Conservation (phyloP, 2,113 vertebrate species). For the Mobula hypostoma region DNA sequence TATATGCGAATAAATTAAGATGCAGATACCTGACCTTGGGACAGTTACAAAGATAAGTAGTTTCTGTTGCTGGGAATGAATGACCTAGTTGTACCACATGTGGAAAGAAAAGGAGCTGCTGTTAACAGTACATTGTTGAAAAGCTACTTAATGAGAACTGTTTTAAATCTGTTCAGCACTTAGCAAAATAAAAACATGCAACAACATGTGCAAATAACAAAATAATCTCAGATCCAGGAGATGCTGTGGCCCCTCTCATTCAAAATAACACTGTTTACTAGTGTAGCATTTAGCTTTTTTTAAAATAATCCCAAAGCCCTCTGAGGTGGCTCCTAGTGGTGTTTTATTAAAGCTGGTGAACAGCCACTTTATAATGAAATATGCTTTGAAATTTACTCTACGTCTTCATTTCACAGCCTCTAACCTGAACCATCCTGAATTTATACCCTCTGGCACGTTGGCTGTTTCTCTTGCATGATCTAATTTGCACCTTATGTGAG, state of each 20-base stretch:
- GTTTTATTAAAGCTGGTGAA: not conserved
- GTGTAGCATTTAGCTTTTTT: not conserved
- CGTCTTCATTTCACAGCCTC: not conserved
- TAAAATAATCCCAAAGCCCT: not conserved
- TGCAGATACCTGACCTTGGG: conserved; percentile 8
- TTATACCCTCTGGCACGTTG: not conserved
- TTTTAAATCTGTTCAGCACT: not conserved
- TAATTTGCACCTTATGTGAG: not conserved
- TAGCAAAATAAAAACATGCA: not conserved
- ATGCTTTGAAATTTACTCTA: not conserved
- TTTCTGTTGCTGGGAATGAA: not conserved
- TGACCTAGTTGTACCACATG: not conserved
- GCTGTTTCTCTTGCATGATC: not conserved
- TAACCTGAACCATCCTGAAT: not conserved
- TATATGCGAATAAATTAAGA: not conserved
- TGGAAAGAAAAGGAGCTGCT: not conserved
- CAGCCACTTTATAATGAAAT: not conserved
- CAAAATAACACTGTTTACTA: not conserved
- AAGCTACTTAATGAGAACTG: not conserved
- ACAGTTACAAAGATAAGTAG: not conserved
- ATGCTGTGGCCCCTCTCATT: not conserved
- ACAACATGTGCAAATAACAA: not conserved
- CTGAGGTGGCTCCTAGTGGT: not conserved
- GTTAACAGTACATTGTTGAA: not conserved
- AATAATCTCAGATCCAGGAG: not conserved